These are phyloP conservation scores for Hypercompe scribonia DNA, from an alignment of 2,888 invertebrate genomes.

Conservation along the genomic window DNA sequence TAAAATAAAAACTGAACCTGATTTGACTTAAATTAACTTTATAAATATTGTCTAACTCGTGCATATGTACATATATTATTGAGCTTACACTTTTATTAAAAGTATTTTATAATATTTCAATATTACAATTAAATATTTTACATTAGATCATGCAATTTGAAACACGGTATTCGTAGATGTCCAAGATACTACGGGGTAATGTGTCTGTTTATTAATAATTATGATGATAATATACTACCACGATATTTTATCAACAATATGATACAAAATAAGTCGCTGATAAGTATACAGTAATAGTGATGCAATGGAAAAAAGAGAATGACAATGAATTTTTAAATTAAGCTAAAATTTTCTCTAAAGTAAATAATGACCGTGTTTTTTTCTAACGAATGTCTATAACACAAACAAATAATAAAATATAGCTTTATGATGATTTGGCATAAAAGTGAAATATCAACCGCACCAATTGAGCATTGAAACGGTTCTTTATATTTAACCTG, in stretches of 20 bases:
- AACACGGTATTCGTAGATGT: background rate
- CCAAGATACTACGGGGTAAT: background rate
- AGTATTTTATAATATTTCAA: background rate
- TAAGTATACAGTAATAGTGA: background rate
- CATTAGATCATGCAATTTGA: background rate
- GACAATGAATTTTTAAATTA: background rate
- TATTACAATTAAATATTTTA: background rate
- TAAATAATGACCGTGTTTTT: background rate
- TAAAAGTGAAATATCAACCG: background rate
- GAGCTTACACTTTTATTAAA: background rate
- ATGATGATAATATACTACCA: background rate
- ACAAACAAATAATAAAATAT: background rate
- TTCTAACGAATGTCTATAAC: background rate
- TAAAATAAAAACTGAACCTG: background rate
- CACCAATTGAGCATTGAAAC: background rate
- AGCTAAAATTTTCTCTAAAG: background rate
- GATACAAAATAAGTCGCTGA: background rate
- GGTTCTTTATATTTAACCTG: background rate
- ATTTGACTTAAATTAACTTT: slow-evolving; percentile 1
- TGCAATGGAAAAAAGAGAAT: background rate
- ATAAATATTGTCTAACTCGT: background rate
- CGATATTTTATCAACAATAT: background rate
- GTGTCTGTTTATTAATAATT: background rate
- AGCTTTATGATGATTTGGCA: background rate
- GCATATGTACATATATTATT: background rate